Evolutionary conservation across 2,113 vertebrate species (phyloP), one percentile per base, ranked within the genome.

Genomic region (Phasianus colchicus): DNA sequence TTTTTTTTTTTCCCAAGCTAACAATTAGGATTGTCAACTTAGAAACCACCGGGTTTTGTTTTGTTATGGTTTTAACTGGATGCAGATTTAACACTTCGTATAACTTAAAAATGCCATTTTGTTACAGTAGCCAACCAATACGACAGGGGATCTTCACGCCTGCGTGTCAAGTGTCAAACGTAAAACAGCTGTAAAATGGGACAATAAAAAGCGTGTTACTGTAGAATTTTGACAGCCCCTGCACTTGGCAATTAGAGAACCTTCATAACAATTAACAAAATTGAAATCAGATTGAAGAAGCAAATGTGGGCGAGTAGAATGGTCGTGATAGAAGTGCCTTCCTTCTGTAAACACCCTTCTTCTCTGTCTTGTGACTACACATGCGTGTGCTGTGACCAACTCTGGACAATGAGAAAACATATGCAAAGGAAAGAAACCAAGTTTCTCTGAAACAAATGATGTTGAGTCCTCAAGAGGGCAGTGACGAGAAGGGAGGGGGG

Each of bases 61-160:
- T 93, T 92, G 93, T 88, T 96, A 92, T 90, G 47, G 89, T 93
- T 93, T 76, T 94, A 97, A 95, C 91, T 95, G 94, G 77, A 96
- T 95, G 77, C 89, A 92, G 91, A 89, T 88, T 83, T 90, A 88
- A 69, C 89, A 80, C 61, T 87, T 91, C 75, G 32, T 90, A 96
- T 73, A 94, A 95, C 61, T 89, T 93, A 75, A 93, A 89, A 96
- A 90, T 95, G 69, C 86, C 66, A 32, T 90, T 92, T 86, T 82
- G 88, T 93, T 95, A 94, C 87, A 78, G 61, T 87, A 88, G 48
- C 73, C n/a, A 80, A 73, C 72, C 88, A 95, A 80, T 81, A 72
- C 40, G 40, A 85, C 34, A 61, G 76, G 64, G 81, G 73, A 92
- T 94, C 88, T 83, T 77, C 85, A 57, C 36, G 63, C 79, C 91